Evolutionary conservation across 2,113 vertebrate genomes (phyloP).

Genomic region (Plotosus lineatus): DNA sequence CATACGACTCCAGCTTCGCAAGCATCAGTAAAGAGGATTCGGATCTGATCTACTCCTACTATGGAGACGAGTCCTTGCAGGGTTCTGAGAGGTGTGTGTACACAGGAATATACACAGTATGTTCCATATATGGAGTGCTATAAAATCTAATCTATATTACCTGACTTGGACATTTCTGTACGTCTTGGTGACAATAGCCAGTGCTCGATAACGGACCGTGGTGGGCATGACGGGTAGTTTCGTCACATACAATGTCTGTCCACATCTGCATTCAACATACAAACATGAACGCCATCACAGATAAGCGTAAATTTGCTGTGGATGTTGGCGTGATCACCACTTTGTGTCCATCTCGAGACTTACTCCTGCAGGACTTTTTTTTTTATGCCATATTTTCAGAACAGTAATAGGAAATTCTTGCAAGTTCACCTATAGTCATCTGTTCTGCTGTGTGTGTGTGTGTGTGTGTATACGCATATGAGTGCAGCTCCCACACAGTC

Average conservation of each 20-base stretch:
- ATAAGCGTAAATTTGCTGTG: no score
- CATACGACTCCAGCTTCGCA: slow-evolving; percentile 94
- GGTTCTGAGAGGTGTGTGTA: slow-evolving; percentile 82
- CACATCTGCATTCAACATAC: no score
- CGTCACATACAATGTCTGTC: no score
- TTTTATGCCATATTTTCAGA: neutral
- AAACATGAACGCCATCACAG: no score
- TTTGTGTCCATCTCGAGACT: neutral
- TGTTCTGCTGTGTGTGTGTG: neutral
- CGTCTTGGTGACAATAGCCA: neutral
- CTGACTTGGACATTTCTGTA: neutral
- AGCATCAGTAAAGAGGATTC: slow-evolving; percentile 96
- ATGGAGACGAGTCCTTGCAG: slow-evolving; percentile 84
- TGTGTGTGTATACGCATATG: neutral
- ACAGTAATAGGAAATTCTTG: neutral
- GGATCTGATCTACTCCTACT: slow-evolving; percentile 87
- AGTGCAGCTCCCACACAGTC: neutral
- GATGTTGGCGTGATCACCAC: neutral
- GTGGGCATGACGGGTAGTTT: no score
- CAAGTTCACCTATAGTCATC: neutral
- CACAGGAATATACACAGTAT: neutral
- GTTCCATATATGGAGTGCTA: neutral
- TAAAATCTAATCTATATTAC: neutral
- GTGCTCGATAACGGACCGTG: neutral
- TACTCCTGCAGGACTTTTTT: no score